Base-by-base conservation (phyloP, 2,113 vertebrate genomes). In the Chaetodon trifascialis region DNA sequence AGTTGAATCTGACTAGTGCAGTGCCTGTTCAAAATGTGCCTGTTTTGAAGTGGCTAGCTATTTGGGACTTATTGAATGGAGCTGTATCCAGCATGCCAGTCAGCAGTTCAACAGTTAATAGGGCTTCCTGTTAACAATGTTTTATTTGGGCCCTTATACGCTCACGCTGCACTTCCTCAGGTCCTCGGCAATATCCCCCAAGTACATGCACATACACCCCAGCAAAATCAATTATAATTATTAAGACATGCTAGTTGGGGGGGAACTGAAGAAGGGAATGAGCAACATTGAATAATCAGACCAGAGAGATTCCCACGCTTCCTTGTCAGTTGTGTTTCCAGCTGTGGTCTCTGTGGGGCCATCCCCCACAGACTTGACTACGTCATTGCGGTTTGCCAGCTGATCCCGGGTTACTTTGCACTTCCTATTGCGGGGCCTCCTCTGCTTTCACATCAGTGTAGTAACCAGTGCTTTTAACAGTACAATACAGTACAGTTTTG, bases 341-440 rank as follows among this genome's bases (percentile, higher is more conserved):
- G 92, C 92, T 93, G 92, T 85, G 49, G 82, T 87, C 93, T 86
- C 85, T 70, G 47, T 68, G 81, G 88, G 73, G 51, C 76, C 10
- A 36, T 21, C 74, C 89, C 88, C 84, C 55, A 85, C 64, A 65
- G 87, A 73, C 64, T 64, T 0, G 2, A 70, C 64, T 12, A 85
- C 92, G 87, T 93, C 91, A 91, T 40, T 93, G 94, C 12, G 93
- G 89, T 93, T 90, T 82, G 23, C 80, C 80, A 84, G 78, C 82
- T 92, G 76, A 90, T 82, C 88, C 60, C 5, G 23, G 66, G 75
- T 76, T 85, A 69, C 68, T 88, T 85, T 73, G 54, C 56, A 72
- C 67, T 80, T 86, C 56, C 82, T 84, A 71, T 64, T 64, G 21
- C 62, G 4, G 2, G 23, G 1, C 17, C 14, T 34, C 47, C 42